These are phyloP conservation scores for Gymnothorax reevesii DNA, from an alignment of 2,797 vertebrate genomes.

Conservation along the genomic window DNA sequence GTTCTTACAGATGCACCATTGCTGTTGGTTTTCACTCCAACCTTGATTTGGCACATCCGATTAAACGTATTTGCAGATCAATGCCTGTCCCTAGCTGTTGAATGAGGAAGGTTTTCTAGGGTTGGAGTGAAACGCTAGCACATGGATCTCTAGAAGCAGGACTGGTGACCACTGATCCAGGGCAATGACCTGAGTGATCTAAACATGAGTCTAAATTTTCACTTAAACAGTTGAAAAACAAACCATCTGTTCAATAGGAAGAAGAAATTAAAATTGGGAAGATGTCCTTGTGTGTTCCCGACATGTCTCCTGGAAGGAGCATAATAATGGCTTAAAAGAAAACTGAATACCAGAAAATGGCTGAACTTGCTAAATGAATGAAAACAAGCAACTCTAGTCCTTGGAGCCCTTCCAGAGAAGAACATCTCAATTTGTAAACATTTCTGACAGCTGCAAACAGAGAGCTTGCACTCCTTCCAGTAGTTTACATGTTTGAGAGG, in stretches of 20 bases:
- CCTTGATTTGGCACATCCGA: no score
- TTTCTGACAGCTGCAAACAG: neutral
- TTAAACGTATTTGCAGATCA: no score
- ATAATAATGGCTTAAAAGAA: neutral
- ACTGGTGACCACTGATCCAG: slow-evolving; percentile 40
- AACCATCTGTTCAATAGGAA: neutral
- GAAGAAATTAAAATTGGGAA: neutral
- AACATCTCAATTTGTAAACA: neutral
- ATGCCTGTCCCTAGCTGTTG: no score
- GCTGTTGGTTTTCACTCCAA: no score
- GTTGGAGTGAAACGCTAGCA: no score
- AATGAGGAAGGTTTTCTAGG: no score
- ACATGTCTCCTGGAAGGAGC: neutral
- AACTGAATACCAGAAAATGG: neutral
- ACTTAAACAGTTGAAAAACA: neutral
- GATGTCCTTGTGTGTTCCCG: neutral
- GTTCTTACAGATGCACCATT: no score
- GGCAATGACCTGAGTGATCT: slow-evolving; percentile 35
- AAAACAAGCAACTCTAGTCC: slow-evolving; percentile 3
- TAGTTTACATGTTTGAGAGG: neutral
- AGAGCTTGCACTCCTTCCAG: neutral
- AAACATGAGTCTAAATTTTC: neutral
- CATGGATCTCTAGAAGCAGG: no score
- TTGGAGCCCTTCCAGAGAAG: neutral
- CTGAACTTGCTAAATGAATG: neutral